Evolutionary conservation across 2,797 vertebrate genomes (phyloP).

Genomic region (Ctenosaura bakeri): DNA sequence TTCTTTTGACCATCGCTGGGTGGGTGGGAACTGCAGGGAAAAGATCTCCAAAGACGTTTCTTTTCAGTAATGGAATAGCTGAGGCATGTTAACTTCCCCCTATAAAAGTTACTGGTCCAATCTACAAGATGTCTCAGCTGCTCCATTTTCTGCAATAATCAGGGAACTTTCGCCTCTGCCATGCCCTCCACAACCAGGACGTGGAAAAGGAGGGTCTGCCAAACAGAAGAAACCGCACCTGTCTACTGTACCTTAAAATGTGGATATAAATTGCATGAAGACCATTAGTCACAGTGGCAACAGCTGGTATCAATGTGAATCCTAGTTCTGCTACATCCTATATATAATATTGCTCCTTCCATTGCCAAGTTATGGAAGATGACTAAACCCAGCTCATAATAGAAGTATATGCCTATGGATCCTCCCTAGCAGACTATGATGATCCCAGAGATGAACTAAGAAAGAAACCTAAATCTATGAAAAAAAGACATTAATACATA

Average conservation of each 20-base stretch:
- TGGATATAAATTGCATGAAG: not conserved
- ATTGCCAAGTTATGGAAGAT: conserved; percentile 1
- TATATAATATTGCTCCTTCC: not conserved
- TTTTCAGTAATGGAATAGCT: not conserved
- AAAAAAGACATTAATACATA: not conserved
- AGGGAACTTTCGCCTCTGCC: not conserved
- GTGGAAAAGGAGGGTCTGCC: no score
- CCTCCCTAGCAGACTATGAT: not conserved
- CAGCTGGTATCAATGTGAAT: not conserved
- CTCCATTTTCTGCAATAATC: not conserved
- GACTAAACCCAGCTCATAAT: not conserved
- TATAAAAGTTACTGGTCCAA: not conserved
- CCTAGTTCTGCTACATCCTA: not conserved
- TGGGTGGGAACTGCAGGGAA: not conserved
- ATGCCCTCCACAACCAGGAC: no score
- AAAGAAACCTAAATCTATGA: not conserved
- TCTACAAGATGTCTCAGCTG: not conserved
- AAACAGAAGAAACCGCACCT: not conserved
- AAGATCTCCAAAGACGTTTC: not conserved
- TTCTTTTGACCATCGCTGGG: not conserved
- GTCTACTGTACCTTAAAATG: no score
- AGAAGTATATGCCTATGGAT: not conserved
- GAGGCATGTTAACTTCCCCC: not conserved
- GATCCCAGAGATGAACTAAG: not conserved
- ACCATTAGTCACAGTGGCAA: not conserved